Percentiles rank a stretch among this genome's conserved stretches.
phyloP scores from a whole-genome alignment of 2,797 vertebrate species.

The Brachymystax lenok region DNA sequence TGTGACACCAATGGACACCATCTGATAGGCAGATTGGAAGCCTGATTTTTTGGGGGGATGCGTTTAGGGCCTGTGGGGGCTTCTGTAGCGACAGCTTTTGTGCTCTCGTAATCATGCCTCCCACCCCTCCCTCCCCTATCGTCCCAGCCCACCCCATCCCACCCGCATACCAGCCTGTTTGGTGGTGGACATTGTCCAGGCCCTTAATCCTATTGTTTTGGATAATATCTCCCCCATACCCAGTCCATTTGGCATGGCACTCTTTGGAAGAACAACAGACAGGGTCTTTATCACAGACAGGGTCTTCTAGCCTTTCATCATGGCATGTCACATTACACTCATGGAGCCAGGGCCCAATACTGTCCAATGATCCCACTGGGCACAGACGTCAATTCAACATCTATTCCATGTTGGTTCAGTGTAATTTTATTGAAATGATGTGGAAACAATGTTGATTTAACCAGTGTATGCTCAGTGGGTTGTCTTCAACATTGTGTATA shows the following conservation, averaged over 20 bases:
- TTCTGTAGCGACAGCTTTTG: conserved; percentile 42
- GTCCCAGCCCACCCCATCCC: conserved; percentile 39
- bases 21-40: conserved; percentile 72
- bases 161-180: conserved; percentile 49
- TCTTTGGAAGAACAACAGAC: conserved; percentile 48
- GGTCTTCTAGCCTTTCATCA: conserved; percentile 48
- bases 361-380: background rate
- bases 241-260: conserved; percentile 53
- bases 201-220: conserved; percentile 75
- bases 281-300: conserved; percentile 33
- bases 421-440: too few species aligned
- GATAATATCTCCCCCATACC: conserved; percentile 50
- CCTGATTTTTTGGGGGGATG: conserved; percentile 28
- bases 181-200: conserved; percentile 55
- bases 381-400: too few species aligned
- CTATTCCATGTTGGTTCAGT: too few species aligned
- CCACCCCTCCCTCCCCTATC: conserved; percentile 31
- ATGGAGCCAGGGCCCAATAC: conserved; percentile 14
- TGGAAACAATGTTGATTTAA: too few species aligned
- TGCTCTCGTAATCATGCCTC: conserved; percentile 60
- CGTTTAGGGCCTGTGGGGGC: conserved; percentile 45
- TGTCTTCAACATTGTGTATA: conserved; percentile 10
- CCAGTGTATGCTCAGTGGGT: too few species aligned
- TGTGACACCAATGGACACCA: conserved; percentile 70
- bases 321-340: conserved; percentile 42